A percentile compares a stretch with the other conserved stretches of the same genome.
These are phyloP conservation scores for Brachymystax lenok DNA, from an alignment of 2,797 vertebrate species.

Conservation along the genomic window DNA sequence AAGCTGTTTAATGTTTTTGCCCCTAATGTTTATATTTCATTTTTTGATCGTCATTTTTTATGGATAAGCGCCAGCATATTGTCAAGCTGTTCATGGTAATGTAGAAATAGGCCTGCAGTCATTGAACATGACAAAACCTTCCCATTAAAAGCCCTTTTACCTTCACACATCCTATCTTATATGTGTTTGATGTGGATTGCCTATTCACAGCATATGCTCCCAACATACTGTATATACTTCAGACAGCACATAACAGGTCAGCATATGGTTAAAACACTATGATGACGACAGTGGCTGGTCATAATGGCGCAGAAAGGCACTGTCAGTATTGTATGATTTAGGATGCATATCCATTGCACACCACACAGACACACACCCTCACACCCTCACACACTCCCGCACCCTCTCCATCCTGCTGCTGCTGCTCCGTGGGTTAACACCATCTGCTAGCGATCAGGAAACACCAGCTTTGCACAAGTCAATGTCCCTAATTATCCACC, in stretches of 20 bases:
- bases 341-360: conserved; percentile 71
- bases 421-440: conserved; percentile 68
- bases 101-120: not conserved
- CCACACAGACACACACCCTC: conserved; percentile 10
- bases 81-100: not conserved
- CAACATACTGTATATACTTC: conserved; percentile 28
- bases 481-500: conserved; percentile 80
- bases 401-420: conserved; percentile 53
- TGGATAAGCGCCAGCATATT: not conserved
- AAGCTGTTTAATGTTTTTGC: not conserved
- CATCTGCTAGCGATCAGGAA: conserved; percentile 82
- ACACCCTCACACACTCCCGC: conserved; percentile 40
- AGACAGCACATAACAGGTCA: conserved; percentile 46
- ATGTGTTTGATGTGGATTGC: not conserved
- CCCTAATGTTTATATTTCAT: not conserved
- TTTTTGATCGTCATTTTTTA: too few relatives aligned
- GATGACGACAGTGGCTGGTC: conserved; percentile 59
- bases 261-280: conserved; percentile 46
- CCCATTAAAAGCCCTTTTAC: not conserved
- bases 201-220: not conserved
- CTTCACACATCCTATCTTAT: not conserved
- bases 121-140: not conserved
- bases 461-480: conserved; percentile 81
- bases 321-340: conserved; percentile 74
- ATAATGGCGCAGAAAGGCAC: conserved; percentile 68